These are phyloP conservation scores for Ormyrus nitidulus DNA, from an alignment of 2,888 invertebrate genomes.

Conservation along the genomic window DNA sequence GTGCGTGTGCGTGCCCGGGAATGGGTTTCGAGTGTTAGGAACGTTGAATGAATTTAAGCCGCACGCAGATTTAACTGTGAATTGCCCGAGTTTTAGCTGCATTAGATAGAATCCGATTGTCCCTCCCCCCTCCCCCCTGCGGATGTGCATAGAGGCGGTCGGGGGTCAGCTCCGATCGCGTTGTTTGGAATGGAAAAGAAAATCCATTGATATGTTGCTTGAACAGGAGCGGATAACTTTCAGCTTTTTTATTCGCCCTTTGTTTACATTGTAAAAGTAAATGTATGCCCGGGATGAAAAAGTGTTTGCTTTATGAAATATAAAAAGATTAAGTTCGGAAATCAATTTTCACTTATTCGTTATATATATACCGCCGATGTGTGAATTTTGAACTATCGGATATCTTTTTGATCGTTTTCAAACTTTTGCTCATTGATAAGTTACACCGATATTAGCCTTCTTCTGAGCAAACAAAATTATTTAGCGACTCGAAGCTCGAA, in stretches of 20 bases:
- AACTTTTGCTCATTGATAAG: too few species aligned
- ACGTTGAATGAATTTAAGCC: constrained; percentile 53
- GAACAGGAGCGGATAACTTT: not conserved
- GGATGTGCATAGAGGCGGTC: not conserved
- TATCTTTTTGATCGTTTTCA: too few species aligned
- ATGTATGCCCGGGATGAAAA: not conserved
- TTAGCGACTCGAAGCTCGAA: too few species aligned
- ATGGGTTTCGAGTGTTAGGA: constrained; percentile 28
- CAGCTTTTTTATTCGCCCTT: constrained; percentile 6
- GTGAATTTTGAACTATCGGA: too few species aligned
- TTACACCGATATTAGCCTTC: too few species aligned
- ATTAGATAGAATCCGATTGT: constrained; percentile 51
- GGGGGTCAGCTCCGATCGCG: not conserved
- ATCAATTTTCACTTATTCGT: too few species aligned
- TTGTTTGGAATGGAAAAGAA: constrained; percentile 36
- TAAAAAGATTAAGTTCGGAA: too few species aligned
- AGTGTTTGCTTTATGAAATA: too few species aligned
- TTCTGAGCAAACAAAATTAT: too few species aligned
- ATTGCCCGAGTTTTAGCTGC: constrained; percentile 47
- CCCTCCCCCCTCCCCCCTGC: not conserved
- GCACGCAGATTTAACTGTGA: constrained; percentile 40
- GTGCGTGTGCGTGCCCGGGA: not conserved
- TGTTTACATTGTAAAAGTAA: not conserved
- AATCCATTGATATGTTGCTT: constrained; percentile 8
- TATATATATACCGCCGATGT: too few species aligned